Evolutionary conservation across 1,140 invertebrate genomes (phyloP).

Genomic region (Chironomus striatipennis): DNA sequence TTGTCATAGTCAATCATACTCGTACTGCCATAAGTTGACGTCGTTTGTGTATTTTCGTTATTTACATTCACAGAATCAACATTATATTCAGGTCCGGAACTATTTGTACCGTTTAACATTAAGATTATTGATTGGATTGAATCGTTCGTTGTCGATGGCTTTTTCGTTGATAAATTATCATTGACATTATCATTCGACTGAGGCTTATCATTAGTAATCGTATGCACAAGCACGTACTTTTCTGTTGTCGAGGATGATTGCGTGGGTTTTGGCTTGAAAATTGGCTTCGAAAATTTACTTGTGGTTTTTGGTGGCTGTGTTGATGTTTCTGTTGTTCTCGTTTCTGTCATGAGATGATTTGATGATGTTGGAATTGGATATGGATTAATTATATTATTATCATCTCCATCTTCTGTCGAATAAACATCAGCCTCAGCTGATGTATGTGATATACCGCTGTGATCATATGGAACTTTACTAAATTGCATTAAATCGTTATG

Average conservation of each 20-base stretch:
- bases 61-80: not conserved
- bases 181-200: constrained; percentile 25
- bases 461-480: constrained; percentile 34
- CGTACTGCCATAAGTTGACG: not conserved
- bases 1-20: not conserved
- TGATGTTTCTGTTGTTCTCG: not conserved
- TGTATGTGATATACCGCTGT: constrained; percentile 39
- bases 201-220: constrained; percentile 31
- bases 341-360: constrained; percentile 30
- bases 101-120: constrained; percentile 53
- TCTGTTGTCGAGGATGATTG: constrained; percentile 32
- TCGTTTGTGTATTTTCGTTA: not conserved
- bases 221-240: constrained; percentile 35
- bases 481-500: not conserved
- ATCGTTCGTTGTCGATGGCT: constrained; percentile 40
- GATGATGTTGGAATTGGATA: constrained; percentile 32
- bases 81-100: constrained; percentile 36
- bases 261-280: constrained; percentile 42
- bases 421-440: constrained; percentile 36
- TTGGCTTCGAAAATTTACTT: constrained; percentile 32
- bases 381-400: not conserved
- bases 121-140: constrained; percentile 54
- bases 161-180: constrained; percentile 35
- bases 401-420: not conserved
- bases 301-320: constrained; percentile 18